Conservation (phyloP, 2,113 vertebrate species). For the Trinectes maculatus region DNA sequence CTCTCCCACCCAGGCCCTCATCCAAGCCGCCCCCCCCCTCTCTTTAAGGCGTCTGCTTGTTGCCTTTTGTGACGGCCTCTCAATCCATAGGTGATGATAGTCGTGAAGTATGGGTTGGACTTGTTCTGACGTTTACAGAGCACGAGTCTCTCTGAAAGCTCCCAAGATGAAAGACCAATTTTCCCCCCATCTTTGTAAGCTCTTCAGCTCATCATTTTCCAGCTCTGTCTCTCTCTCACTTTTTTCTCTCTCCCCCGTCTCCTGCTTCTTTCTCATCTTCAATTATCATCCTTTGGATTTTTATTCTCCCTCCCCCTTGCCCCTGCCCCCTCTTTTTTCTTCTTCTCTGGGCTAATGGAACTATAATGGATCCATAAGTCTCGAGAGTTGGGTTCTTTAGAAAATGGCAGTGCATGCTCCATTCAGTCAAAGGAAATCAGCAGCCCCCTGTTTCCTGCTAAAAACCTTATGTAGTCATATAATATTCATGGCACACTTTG, state of each 20-base stretch:
- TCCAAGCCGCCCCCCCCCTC: neutral
- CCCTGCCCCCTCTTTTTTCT: neutral
- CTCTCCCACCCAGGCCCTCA: neutral
- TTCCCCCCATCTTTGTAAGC: slow-evolving; percentile 7
- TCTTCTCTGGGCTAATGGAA: slow-evolving; percentile 52
- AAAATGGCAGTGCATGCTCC: slow-evolving; percentile 39
- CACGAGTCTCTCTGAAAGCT: slow-evolving; percentile 41
- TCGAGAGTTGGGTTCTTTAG: slow-evolving; percentile 41
- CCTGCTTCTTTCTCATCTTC: slow-evolving; percentile 51
- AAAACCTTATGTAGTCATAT: slow-evolving; percentile 2
- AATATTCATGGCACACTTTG: neutral
- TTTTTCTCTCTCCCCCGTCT: slow-evolving; percentile 3
- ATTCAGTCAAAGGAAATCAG: slow-evolving; percentile 30
- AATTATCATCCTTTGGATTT: slow-evolving; percentile 49
- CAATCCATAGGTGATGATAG: slow-evolving; percentile 25
- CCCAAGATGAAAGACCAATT: slow-evolving; percentile 60
- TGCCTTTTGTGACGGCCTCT: neutral
- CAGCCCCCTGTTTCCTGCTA: neutral
- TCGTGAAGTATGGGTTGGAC: slow-evolving; percentile 16
- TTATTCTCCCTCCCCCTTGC: slow-evolving; percentile 16
- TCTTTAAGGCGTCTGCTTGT: neutral
- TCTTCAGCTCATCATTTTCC: slow-evolving; percentile 54
- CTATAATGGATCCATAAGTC: slow-evolving; percentile 54
- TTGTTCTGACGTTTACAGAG: slow-evolving; percentile 37
- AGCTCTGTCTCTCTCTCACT: too few relatives aligned